A percentile compares a stretch with the other conserved stretches of the same genome.
Conservation (phyloP, 2,888 invertebrate species). For the Athalia cordata region DNA sequence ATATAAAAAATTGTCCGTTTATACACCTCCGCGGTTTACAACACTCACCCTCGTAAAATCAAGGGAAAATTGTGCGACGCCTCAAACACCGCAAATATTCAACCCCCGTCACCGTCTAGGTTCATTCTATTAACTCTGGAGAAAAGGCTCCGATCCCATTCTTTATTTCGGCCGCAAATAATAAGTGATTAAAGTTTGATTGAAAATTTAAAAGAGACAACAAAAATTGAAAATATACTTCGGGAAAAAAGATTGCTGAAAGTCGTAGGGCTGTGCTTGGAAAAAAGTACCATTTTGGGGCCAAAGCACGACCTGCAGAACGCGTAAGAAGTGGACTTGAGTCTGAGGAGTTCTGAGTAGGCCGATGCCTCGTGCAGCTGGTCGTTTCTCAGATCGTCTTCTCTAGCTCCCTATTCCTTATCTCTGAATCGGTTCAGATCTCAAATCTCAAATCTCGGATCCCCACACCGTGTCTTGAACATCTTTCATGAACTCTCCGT, state of each 20-base stretch:
- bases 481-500: no score
- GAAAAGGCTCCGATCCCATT: not conserved
- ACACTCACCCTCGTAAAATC: conserved; percentile 6
- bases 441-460: not conserved
- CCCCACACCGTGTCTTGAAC: not conserved
- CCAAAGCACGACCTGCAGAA: not conserved
- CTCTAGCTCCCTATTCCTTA: conserved; percentile 12
- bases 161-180: not conserved
- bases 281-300: no score
- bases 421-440: conserved; percentile 15
- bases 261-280: no score
- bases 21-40: conserved; percentile 15
- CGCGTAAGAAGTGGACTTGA: conserved; percentile 27
- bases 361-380: conserved; percentile 57
- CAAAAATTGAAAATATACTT: no score
- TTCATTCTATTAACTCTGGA: not conserved
- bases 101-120: not conserved
- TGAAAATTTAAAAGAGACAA: no score
- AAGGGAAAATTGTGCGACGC: not conserved
- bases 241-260: no score
- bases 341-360: conserved; percentile 2
- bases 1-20: conserved; percentile 32
- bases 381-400: conserved; percentile 61
- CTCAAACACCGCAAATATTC: not conserved
- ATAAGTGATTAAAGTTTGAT: no score